These are phyloP conservation scores for Elgaria multicarinata DNA, from an alignment of 2,113 vertebrate species.

Conservation along the genomic window DNA sequence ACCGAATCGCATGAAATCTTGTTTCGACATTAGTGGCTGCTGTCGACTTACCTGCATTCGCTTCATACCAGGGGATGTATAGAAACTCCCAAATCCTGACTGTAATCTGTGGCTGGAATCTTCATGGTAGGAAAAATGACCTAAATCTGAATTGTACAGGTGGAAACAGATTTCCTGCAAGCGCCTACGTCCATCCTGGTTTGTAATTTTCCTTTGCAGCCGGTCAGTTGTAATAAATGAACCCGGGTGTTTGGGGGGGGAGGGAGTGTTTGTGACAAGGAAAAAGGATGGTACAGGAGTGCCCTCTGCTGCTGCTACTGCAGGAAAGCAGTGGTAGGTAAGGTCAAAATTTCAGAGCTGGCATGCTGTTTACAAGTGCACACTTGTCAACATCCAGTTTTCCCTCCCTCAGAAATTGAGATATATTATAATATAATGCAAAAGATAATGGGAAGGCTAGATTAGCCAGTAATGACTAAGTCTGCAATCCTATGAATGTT, in stretches of 20 bases:
- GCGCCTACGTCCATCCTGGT: background rate
- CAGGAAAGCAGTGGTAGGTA: background rate
- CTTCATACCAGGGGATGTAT: background rate
- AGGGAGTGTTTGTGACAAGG: background rate
- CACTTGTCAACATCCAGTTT: background rate
- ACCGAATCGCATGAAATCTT: background rate
- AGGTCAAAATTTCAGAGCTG: background rate
- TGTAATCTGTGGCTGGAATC: background rate
- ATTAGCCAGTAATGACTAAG: background rate
- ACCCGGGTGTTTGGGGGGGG: background rate
- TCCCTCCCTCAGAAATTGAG: background rate
- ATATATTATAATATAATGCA: background rate
- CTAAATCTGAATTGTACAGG: background rate
- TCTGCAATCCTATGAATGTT: background rate
- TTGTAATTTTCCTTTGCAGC: background rate
- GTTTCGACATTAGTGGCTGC: background rate
- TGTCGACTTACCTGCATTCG: background rate
- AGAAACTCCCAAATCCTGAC: background rate
- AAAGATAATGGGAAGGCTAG: background rate
- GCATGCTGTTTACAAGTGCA: background rate
- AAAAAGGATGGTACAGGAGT: background rate
- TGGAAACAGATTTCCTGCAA: background rate
- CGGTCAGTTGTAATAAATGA: no score
- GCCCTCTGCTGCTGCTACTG: slow-evolving; percentile 35
- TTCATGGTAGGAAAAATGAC: background rate